Percentiles rank a stretch among this genome's conserved stretches.
These are phyloP conservation scores for Drosophila siamana DNA, from an alignment of 2,888 invertebrate species.

Conservation along the genomic window DNA sequence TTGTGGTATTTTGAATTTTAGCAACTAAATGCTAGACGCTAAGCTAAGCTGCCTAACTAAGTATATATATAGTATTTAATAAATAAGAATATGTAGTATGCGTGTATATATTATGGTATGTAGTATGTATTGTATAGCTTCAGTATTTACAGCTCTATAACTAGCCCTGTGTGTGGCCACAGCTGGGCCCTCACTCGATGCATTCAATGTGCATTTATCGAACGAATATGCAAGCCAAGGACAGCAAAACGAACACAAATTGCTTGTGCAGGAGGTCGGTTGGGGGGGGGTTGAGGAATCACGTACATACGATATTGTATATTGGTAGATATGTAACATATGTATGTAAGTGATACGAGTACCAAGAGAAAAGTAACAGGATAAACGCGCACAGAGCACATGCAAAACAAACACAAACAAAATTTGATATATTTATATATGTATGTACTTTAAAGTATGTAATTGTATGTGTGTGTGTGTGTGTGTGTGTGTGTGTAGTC, in stretches of 20 bases:
- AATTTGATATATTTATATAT: conserved; percentile 53
- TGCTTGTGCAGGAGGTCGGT: conserved; percentile 38
- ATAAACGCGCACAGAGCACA: conserved; percentile 73
- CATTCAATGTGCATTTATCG: conserved; percentile 36
- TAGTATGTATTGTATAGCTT: conserved; percentile 9
- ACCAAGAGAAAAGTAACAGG: conserved; percentile 5
- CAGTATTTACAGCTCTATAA: conserved; percentile 38
- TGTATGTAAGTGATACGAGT: conserved; percentile 6
- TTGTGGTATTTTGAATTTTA: conserved; percentile 52
- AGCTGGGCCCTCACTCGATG: conserved; percentile 12
- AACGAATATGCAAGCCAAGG: conserved; percentile 38
- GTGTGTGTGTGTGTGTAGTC: conserved; percentile 45
- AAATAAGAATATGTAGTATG: neutral
- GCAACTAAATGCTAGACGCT: conserved; percentile 44
- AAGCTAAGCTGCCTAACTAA: conserved; percentile 65
- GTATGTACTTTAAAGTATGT: conserved; percentile 38
- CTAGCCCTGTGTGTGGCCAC: conserved; percentile 14
- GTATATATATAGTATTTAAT: conserved; percentile 9
- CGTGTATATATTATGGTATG: neutral
- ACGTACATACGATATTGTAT: conserved; percentile 10
- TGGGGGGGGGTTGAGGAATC: conserved; percentile 20
- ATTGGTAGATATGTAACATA: conserved; percentile 12
- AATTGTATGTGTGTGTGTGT: conserved; percentile 36
- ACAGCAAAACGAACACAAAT: conserved; percentile 49
- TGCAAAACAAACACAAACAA: conserved; percentile 82